phyloP scores from a whole-genome alignment of 2,888 invertebrate species.

The Zeuzera pyrina region DNA sequence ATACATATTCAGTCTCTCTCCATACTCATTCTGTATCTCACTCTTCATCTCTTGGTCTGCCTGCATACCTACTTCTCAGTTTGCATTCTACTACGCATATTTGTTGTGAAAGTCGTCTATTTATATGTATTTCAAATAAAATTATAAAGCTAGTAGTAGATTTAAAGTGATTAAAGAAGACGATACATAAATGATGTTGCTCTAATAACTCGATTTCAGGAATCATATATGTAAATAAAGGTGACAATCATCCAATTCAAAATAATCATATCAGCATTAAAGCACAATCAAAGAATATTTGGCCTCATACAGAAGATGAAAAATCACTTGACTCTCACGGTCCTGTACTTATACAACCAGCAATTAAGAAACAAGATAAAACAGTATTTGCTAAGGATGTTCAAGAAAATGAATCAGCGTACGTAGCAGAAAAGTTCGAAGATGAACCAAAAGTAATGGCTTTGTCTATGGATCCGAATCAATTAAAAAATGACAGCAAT shows the following conservation, averaged over 20 bases:
- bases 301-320: slow-evolving; percentile 33
- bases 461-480: slow-evolving; percentile 36
- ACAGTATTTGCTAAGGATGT: slow-evolving; percentile 26
- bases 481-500: slow-evolving; percentile 37
- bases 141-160: too few species aligned
- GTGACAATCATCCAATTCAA: slow-evolving; percentile 29
- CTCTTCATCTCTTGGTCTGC: too few species aligned
- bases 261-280: slow-evolving; percentile 27
- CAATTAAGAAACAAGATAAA: slow-evolving; percentile 58
- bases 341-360: slow-evolving; percentile 60
- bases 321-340: slow-evolving; percentile 51
- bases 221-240: slow-evolving; percentile 52
- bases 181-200: too few species aligned
- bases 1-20: too few species aligned
- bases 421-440: slow-evolving; percentile 37
- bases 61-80: too few species aligned
- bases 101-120: too few species aligned
- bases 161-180: too few species aligned
- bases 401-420: slow-evolving; percentile 50
- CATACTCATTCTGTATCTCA: too few species aligned
- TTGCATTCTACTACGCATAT: too few species aligned
- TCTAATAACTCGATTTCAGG: too few species aligned
- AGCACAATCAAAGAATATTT: slow-evolving; percentile 29
- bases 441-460: slow-evolving; percentile 56
- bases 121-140: too few species aligned